Percentiles rank a stretch among this genome's conserved stretches.
phyloP scores from a whole-genome alignment of 2,113 vertebrate species.

The Lynx canadensis region DNA sequence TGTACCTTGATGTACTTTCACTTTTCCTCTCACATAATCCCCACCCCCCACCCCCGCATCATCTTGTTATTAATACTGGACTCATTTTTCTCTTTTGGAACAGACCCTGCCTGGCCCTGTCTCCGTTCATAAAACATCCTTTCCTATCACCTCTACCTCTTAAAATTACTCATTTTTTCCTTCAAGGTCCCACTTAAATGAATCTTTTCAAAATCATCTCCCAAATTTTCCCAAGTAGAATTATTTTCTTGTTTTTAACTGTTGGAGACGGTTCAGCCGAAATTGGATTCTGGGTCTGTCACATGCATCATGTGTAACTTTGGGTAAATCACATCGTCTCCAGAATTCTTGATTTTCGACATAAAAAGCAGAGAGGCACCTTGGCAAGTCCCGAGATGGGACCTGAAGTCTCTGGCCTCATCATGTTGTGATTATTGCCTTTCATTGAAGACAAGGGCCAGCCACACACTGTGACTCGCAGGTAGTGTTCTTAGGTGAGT shows the following conservation, averaged over 20 bases:
- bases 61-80: neutral
- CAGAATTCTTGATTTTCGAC: neutral
- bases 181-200: neutral
- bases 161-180: neutral
- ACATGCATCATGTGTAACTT: neutral
- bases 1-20: neutral
- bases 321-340: neutral
- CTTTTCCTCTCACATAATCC: neutral
- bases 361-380: neutral
- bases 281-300: neutral
- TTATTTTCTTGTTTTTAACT: neutral
- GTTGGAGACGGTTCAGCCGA: neutral
- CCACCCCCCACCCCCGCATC: neutral
- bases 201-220: neutral
- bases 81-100: neutral
- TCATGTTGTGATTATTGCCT: too few species aligned
- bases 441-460: neutral
- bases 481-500: rapidly evolving
- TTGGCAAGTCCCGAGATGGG: rapidly evolving
- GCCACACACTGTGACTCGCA: neutral
- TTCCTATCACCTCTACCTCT: neutral
- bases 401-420: neutral
- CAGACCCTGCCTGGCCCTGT: neutral
- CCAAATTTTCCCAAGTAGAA: neutral
- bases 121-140: neutral